These are phyloP conservation scores for Oenanthe oenanthe DNA, from an alignment of 2,113 vertebrate genomes.

Conservation along the genomic window DNA sequence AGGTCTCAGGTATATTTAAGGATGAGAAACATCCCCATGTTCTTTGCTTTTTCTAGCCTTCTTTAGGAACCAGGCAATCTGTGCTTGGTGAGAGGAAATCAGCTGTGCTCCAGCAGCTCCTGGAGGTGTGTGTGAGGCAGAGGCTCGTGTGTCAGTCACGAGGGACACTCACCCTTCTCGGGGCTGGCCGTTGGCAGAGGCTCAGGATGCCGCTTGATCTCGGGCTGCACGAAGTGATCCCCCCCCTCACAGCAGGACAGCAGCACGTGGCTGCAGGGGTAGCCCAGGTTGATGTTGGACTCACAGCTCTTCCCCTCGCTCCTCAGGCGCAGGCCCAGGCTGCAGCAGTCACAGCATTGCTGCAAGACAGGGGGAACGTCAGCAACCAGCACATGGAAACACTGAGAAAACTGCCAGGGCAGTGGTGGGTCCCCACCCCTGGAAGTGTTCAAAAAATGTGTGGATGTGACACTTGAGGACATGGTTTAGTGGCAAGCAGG, in stretches of 20 bases:
- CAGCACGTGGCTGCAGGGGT: constrained; percentile 88
- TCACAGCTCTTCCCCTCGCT: constrained; percentile 78
- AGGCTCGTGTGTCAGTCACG: background rate
- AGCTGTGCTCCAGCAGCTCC: background rate
- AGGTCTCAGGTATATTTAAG: background rate
- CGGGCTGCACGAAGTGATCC: constrained; percentile 67
- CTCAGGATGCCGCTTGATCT: constrained; percentile 77
- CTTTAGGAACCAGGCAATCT: background rate
- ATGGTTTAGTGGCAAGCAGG: too few species aligned
- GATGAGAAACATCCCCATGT: background rate
- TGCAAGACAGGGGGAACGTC: background rate
- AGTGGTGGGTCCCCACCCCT: too few species aligned
- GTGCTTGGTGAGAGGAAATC: background rate
- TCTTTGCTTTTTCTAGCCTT: background rate
- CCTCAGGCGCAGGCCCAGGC: constrained; percentile 81
- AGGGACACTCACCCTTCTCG: constrained; percentile 75
- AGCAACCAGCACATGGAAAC: background rate
- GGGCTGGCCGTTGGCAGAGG: constrained; percentile 72
- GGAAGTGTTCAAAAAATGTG: background rate
- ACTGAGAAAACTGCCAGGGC: background rate
- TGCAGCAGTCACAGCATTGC: constrained; percentile 94
- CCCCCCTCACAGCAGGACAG: constrained; percentile 89
- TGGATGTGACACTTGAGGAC: background rate
- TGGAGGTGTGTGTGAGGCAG: fast-evolving
- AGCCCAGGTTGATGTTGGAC: constrained; percentile 83